Conservation (phyloP, 2,888 invertebrate species). For the Coelogynopora nodosa region DNA sequence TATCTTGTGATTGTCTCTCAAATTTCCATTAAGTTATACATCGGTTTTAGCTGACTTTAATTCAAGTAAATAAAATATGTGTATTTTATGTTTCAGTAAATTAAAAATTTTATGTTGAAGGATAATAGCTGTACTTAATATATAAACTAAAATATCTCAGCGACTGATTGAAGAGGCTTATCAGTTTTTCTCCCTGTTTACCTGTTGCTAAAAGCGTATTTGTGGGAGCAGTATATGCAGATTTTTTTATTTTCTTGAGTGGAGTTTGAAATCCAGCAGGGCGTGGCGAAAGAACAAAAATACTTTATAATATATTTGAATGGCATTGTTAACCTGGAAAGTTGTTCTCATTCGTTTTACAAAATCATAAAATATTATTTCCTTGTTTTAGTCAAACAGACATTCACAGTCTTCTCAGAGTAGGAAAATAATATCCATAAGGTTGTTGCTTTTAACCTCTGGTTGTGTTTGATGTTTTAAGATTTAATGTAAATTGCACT, state of each 20-base stretch:
- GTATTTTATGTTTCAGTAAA: no score
- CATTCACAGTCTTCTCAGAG: not conserved
- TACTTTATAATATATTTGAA: not conserved
- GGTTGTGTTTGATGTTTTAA: not conserved
- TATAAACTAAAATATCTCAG: no score
- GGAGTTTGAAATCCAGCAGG: slow-evolving; percentile 12
- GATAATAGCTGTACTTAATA: no score
- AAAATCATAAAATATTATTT: not conserved
- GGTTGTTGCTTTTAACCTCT: not conserved
- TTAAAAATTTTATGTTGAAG: no score
- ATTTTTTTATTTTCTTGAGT: no score
- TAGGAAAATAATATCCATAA: not conserved
- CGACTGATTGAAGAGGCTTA: not conserved
- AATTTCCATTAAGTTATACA: not conserved
- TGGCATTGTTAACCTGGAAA: not conserved
- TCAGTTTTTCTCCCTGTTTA: not conserved
- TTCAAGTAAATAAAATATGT: not conserved
- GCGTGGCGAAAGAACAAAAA: not conserved
- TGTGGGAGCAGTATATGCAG: not conserved
- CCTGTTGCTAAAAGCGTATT: not conserved
- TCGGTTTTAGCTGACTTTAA: not conserved
- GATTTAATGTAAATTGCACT: not conserved
- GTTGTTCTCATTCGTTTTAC: not conserved
- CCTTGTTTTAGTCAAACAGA: not conserved
- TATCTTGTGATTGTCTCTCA: not conserved